Conservation (phyloP, 2,113 vertebrate genomes). For the Nesospiza acunhae region DNA sequence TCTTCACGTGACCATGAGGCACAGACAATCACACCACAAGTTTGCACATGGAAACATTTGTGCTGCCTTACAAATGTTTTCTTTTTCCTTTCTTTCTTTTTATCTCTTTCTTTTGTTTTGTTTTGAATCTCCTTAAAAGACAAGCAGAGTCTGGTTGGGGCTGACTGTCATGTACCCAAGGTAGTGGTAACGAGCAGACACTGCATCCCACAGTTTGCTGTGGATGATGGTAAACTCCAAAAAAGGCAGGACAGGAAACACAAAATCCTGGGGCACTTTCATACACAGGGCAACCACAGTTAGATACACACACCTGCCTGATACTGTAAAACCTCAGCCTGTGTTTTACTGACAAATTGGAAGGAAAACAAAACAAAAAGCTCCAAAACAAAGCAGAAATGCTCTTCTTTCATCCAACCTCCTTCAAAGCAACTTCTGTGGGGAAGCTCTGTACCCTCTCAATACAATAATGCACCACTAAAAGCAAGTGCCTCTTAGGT, state of each 20-base stretch:
- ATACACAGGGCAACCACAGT: slow-evolving; percentile 51
- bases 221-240: slow-evolving; percentile 84
- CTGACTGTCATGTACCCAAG: slow-evolving; percentile 86
- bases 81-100: neutral
- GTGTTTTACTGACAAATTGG: neutral
- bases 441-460: neutral
- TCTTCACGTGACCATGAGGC: slow-evolving; percentile 48
- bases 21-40: slow-evolving; percentile 67
- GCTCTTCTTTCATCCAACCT: neutral
- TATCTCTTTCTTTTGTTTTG: slow-evolving; percentile 10
- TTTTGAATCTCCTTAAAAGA: slow-evolving; percentile 69
- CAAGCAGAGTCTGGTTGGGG: slow-evolving; percentile 83
- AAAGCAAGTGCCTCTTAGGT: neutral
- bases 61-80: slow-evolving; percentile 62
- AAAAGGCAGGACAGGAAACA: slow-evolving; percentile 61
- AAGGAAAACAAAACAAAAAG: neutral
- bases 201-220: slow-evolving; percentile 83
- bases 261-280: slow-evolving; percentile 26
- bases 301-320: slow-evolving; percentile 24
- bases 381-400: neutral
- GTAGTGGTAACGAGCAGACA: slow-evolving; percentile 81
- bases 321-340: slow-evolving; percentile 71
- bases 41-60: slow-evolving; percentile 68
- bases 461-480: neutral
- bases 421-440: neutral